Evolutionary conservation across 2,888 invertebrate genomes (phyloP), one percentile per base, ranked within the genome.

Genomic region (Megalurothrips usitatus): DNA sequence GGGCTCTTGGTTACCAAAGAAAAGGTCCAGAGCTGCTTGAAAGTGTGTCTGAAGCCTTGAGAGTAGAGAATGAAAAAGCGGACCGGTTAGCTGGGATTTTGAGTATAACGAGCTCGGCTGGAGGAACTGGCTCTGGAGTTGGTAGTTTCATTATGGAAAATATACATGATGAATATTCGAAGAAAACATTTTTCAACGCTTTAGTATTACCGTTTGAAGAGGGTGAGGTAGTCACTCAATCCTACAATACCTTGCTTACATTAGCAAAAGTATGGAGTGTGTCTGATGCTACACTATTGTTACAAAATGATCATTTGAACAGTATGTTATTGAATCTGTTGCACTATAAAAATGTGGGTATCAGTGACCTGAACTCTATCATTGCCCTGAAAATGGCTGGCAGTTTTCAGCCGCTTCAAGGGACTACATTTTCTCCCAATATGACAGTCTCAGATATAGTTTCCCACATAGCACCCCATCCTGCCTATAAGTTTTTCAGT

Each of bases 111-210:
- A 88, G 89, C 84, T 87, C 88, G 34, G 88, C 89, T 17, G 90
- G 90, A 78, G 90, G 90, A 19, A 90, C 90, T 1, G 90, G 90
- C 26, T 89, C 90, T 17, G 90, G 90, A 9, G 87, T 89, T 43
- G 89, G 89, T 9, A 88, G 89, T 83, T 86, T 84, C 83, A 85
- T 88, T 43, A 85, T 87, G 75, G 88, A 89, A 84, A 82, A 85
- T 79, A 81, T 90, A 9, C 85, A 87, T 1, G 86, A 88, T 79
- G 87, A 88, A 82, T 89, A 87, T 83, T 86, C 88, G 4, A 87
- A 87, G n/a, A 89, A 89, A 84, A 85, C 85, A 63, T 86, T 89
- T 19, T 83, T 88, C 11, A 87, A 86, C 81, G 85, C 86, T 49
- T 84, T 89, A 11, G 85, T 90, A 43, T 84, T 90, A 79, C 90